Conservation (phyloP, 2,797 vertebrate genomes). For the Sparus aurata region DNA sequence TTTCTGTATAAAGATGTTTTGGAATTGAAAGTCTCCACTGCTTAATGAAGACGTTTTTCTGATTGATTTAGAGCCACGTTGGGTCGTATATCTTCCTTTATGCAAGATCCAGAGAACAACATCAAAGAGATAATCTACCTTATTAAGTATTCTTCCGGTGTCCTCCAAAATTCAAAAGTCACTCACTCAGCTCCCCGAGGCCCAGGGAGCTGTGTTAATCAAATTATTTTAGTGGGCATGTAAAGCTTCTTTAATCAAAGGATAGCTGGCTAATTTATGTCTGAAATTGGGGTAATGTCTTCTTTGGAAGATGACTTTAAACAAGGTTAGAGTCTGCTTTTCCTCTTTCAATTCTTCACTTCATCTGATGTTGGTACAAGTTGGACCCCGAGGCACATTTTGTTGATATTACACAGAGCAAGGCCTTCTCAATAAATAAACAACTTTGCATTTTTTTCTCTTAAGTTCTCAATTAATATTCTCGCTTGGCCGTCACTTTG, state of each 20-base stretch:
- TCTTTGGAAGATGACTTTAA: slow-evolving; percentile 64
- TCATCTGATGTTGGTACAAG: slow-evolving; percentile 56
- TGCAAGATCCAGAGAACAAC: slow-evolving; percentile 55
- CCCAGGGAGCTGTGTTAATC: slow-evolving; percentile 64
- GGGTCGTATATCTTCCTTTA: slow-evolving; percentile 55
- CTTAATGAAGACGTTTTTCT: slow-evolving; percentile 47
- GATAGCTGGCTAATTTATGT: slow-evolving; percentile 56
- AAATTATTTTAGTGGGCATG: slow-evolving; percentile 70
- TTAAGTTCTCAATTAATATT: slow-evolving; percentile 62
- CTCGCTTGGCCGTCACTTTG: slow-evolving; percentile 59
- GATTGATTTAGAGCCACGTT: slow-evolving; percentile 55
- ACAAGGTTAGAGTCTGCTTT: slow-evolving; percentile 43
- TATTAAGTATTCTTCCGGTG: slow-evolving; percentile 68
- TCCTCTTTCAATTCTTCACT: slow-evolving; percentile 28
- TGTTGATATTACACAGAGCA: slow-evolving; percentile 44
- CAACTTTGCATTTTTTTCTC: slow-evolving; percentile 58
- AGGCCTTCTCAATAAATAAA: slow-evolving; percentile 52
- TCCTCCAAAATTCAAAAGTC: slow-evolving; percentile 69
- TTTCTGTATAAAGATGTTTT: slow-evolving; percentile 39
- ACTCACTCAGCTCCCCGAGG: slow-evolving; percentile 66
- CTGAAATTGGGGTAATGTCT: slow-evolving; percentile 61
- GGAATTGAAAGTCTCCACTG: slow-evolving; percentile 30
- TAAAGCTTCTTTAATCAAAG: slow-evolving; percentile 68
- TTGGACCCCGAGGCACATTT: slow-evolving; percentile 47
- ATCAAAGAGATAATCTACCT: slow-evolving; percentile 72